A percentile compares a stretch with the other conserved stretches of the same genome.
phyloP scores from a whole-genome alignment of 2,113 vertebrate species.

The Embiotoca jacksoni region DNA sequence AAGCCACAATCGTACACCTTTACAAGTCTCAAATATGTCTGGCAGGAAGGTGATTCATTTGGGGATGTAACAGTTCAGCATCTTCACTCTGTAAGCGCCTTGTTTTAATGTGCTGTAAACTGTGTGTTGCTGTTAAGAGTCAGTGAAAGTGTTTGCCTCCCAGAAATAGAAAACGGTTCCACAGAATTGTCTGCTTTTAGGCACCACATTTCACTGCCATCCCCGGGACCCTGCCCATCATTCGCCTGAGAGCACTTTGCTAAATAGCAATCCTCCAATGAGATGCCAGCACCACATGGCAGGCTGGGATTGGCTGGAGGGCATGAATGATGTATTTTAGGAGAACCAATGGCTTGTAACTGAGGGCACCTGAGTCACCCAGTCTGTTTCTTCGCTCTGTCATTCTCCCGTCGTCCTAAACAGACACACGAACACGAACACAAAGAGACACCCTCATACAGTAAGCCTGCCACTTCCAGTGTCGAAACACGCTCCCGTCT shows the following conservation, averaged over 20 bases:
- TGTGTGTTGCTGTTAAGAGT: not conserved
- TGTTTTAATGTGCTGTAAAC: conserved; percentile 14
- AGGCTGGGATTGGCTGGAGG: conserved; percentile 81
- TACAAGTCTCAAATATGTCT: conserved; percentile 3
- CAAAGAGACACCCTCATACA: conserved; percentile 5
- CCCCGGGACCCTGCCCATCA: conserved; percentile 76
- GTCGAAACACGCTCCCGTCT: conserved; percentile 35
- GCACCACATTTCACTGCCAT: conserved; percentile 62
- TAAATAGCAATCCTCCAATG: conserved; percentile 84
- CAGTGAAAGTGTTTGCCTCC: conserved; percentile 26
- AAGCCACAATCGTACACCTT: conserved; percentile 9
- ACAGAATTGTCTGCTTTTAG: conserved; percentile 45
- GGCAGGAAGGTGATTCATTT: conserved; percentile 2
- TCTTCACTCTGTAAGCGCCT: not conserved
- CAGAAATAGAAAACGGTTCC: conserved; percentile 27
- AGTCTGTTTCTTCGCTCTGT: conserved; percentile 70
- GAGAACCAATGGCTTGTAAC: conserved; percentile 79
- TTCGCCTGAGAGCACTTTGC: conserved; percentile 81
- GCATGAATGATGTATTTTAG: conserved; percentile 77
- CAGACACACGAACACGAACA: conserved; percentile 16
- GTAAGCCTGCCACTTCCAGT: conserved; percentile 42
- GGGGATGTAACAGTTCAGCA: conserved; percentile 9
- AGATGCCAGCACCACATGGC: conserved; percentile 83
- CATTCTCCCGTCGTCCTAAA: conserved; percentile 66
- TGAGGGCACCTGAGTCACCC: conserved; percentile 78